These are phyloP conservation scores for Tipula confusa DNA, from an alignment of 2,888 invertebrate genomes.

Conservation along the genomic window DNA sequence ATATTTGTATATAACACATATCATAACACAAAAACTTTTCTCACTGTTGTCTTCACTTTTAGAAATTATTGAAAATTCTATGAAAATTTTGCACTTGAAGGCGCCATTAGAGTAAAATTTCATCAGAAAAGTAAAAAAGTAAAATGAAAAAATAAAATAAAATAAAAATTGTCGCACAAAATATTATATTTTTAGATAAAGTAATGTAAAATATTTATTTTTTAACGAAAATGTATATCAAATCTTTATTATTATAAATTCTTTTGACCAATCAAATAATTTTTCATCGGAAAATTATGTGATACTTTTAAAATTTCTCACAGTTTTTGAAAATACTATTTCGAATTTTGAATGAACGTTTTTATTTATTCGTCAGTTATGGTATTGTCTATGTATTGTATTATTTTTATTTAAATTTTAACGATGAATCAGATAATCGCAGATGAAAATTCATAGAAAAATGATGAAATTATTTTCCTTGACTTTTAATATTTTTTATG, in stretches of 20 bases:
- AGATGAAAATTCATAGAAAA: not conserved
- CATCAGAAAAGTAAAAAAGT: not conserved
- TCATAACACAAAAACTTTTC: too few relatives aligned
- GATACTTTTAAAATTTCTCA: not conserved
- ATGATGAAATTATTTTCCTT: not conserved
- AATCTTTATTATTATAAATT: slow-evolving; percentile 12
- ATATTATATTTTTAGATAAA: slow-evolving; percentile 6
- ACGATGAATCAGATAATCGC: not conserved
- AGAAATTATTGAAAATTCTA: not conserved
- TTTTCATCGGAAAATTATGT: not conserved
- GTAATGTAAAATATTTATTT: not conserved
- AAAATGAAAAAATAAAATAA: not conserved
- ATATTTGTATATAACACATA: too few relatives aligned
- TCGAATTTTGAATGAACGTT: not conserved
- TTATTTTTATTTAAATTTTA: not conserved
- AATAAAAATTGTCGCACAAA: slow-evolving; percentile 7
- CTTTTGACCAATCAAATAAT: not conserved
- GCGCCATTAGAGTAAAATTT: not conserved
- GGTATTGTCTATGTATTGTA: not conserved
- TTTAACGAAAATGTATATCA: not conserved
- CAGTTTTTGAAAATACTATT: not conserved
- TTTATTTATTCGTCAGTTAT: not conserved
- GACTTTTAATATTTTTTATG: not conserved
- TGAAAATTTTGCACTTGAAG: not conserved
- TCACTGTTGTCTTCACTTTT: not conserved